Conservation (phyloP, 1,140 invertebrate genomes). For the Aphis gossypii region DNA sequence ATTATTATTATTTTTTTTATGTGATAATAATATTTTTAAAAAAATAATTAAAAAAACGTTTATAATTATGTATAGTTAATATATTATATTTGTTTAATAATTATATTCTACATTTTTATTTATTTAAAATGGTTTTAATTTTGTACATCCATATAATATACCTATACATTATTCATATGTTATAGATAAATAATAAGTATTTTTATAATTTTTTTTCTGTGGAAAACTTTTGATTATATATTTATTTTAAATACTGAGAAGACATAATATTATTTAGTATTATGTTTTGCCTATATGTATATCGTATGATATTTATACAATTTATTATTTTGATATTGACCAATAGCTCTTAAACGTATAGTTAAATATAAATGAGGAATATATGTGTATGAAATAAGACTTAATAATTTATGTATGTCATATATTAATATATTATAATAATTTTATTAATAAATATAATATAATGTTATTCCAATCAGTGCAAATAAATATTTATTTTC, state of each 20-base stretch:
- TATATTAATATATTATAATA: not conserved
- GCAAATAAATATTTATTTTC: not conserved
- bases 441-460: no score
- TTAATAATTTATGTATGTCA: not conserved
- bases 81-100: not conserved
- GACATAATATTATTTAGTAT: no score
- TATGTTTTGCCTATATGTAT: not conserved
- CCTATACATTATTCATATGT: no score
- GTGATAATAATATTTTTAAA: not conserved
- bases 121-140: not conserved
- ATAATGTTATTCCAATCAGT: no score
- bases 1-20: not conserved
- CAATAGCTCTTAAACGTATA: not conserved
- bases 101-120: not conserved
- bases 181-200: not conserved
- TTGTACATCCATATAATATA: not conserved
- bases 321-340: not conserved
- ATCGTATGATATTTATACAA: not conserved
- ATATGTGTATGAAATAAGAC: not conserved
- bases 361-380: not conserved
- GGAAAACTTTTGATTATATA: not conserved
- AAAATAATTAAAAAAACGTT: not conserved
- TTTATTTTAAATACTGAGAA: not conserved
- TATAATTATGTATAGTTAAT: not conserved
- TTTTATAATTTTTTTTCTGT: not conserved